A percentile compares a stretch with the other conserved stretches of the same genome.
phyloP scores from a whole-genome alignment of 2,797 vertebrate species.

The Hemibagrus guttatus region DNA sequence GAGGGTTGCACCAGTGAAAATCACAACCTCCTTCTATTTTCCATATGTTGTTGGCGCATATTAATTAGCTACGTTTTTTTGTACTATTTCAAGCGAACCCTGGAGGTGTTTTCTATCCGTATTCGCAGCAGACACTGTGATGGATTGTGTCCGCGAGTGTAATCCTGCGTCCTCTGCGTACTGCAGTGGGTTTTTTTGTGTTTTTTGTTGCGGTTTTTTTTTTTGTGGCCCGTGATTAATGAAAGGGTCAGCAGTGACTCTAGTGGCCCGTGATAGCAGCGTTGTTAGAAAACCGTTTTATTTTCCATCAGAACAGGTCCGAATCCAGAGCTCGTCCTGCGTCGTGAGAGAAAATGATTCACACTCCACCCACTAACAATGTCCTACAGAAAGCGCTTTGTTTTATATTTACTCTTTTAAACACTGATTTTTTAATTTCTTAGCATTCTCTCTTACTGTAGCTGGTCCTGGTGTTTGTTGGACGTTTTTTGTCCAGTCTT shows the following conservation, averaged over 20 bases:
- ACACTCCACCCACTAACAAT: constrained; percentile 15
- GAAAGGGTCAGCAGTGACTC: constrained; percentile 60
- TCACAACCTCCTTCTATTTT: neutral
- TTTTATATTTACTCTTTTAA: neutral
- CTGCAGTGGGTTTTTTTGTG: neutral
- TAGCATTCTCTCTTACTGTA: neutral
- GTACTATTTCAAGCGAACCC: neutral
- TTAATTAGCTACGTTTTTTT: neutral
- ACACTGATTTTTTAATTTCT: too few relatives aligned
- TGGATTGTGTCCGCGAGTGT: neutral
- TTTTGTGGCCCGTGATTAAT: constrained; percentile 68
- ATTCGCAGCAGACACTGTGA: neutral
- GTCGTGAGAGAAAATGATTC: constrained; percentile 58
- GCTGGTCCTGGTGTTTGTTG: neutral
- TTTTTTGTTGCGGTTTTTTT: neutral
- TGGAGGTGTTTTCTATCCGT: neutral
- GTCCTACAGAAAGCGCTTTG: neutral
- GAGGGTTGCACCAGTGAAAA: neutral
- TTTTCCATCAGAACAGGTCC: constrained; percentile 55
- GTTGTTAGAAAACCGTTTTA: constrained; percentile 66
- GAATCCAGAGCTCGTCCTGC: neutral
- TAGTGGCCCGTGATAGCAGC: constrained; percentile 67
- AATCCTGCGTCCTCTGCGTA: neutral
- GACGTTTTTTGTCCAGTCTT: neutral
- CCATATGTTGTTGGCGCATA: neutral